Evolutionary conservation across 2,797 vertebrate species (phyloP).

Genomic region (Hypotaenidia philippensis): DNA sequence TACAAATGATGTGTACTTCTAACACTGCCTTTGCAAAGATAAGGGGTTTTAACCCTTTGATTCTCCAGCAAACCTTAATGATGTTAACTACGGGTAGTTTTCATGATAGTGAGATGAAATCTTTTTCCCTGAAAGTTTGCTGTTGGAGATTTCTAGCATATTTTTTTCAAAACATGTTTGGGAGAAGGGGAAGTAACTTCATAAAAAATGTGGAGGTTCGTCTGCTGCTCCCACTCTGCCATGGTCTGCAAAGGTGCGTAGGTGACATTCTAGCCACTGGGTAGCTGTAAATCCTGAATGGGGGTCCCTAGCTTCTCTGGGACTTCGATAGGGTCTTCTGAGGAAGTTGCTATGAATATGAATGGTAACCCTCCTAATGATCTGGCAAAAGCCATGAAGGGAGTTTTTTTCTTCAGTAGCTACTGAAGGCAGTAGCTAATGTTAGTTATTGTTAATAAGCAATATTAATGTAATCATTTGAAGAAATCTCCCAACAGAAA

Average conservation of each 20-base stretch:
- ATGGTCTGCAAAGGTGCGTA: not conserved
- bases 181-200: not conserved
- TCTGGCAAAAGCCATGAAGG: not conserved
- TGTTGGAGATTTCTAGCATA: not conserved
- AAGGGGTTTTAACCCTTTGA: not conserved
- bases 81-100: not conserved
- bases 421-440: not conserved
- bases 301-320: rapidly evolving
- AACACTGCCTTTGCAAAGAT: not conserved
- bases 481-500: not conserved
- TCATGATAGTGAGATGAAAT: not conserved
- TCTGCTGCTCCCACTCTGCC: not conserved
- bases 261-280: not conserved
- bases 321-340: not conserved
- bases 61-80: conserved; percentile 11
- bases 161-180: rapidly evolving
- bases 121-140: not conserved
- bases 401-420: not conserved
- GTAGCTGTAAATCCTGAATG: not conserved
- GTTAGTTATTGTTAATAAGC: not conserved
- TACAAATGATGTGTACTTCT: not conserved
- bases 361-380: not conserved
- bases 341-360: not conserved
- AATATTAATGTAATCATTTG: not conserved
- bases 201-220: not conserved